phyloP scores from a whole-genome alignment of 2,888 invertebrate genomes.

The Barypeithes pellucidus region DNA sequence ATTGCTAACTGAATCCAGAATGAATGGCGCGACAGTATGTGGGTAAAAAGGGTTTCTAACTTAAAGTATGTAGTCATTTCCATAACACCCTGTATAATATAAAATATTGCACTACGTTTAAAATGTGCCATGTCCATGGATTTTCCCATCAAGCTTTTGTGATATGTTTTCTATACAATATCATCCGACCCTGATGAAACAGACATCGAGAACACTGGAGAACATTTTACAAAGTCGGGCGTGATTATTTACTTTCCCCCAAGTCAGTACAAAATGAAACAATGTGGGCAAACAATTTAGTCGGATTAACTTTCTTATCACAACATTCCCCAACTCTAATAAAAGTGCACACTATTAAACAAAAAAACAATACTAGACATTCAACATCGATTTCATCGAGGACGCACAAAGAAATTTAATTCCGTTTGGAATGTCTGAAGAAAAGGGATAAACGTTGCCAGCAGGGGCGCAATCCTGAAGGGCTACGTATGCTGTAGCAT shows the following conservation, averaged over 20 bases:
- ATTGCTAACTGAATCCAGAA: too few species aligned
- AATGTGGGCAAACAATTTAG: slow-evolving; percentile 15
- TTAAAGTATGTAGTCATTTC: too few species aligned
- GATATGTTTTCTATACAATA: too few species aligned
- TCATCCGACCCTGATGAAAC: background rate
- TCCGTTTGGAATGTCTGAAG: background rate
- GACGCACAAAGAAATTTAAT: background rate
- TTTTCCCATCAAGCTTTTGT: too few species aligned
- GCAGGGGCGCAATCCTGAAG: too few species aligned
- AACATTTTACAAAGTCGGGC: slow-evolving; percentile 13
- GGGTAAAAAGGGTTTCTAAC: too few species aligned
- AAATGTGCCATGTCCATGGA: too few species aligned
- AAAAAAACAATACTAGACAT: background rate
- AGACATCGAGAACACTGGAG: background rate
- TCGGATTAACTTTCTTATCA: slow-evolving; percentile 11
- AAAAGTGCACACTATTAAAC: slow-evolving; percentile 18
- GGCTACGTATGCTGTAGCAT: too few species aligned
- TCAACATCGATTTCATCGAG: background rate
- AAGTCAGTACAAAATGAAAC: slow-evolving; percentile 16
- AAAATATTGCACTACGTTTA: too few species aligned
- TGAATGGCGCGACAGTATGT: too few species aligned
- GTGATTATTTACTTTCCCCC: slow-evolving; percentile 12
- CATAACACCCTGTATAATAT: too few species aligned
- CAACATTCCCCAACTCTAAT: slow-evolving; percentile 10
- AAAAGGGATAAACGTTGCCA: too few species aligned